phyloP scores from a whole-genome alignment of 2,888 invertebrate genomes.

The Scaptomyza polygonia region DNA sequence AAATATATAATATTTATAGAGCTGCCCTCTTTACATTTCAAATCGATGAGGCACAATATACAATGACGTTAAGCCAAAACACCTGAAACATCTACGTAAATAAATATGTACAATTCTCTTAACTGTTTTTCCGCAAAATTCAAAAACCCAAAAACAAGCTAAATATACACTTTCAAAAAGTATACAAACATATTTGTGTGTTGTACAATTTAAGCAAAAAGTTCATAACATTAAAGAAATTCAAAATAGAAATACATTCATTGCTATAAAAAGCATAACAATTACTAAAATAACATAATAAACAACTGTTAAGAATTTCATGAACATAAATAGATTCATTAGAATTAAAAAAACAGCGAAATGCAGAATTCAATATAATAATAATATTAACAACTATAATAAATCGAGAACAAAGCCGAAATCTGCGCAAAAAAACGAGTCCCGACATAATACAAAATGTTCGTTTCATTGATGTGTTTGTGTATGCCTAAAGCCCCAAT shows the following conservation, averaged over 20 bases:
- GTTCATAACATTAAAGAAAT: neutral
- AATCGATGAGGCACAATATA: constrained; percentile 10
- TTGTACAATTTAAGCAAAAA: constrained; percentile 36
- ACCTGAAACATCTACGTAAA: constrained; percentile 69
- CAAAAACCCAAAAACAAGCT: constrained; percentile 20
- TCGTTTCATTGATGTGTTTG: constrained; percentile 56
- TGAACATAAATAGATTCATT: constrained; percentile 70
- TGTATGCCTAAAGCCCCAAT: constrained; percentile 50
- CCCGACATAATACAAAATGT: constrained; percentile 27
- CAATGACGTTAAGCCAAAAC: constrained; percentile 25
- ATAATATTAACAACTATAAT: constrained; percentile 31
- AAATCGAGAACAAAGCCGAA: constrained; percentile 30
- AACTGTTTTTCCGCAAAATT: constrained; percentile 46
- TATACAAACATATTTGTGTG: constrained; percentile 49
- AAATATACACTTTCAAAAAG: constrained; percentile 19
- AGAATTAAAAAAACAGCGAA: constrained; percentile 44
- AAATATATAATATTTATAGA: constrained; percentile 9
- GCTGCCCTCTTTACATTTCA: constrained; percentile 13
- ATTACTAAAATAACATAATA: constrained; percentile 23
- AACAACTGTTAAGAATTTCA: constrained; percentile 57
- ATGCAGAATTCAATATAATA: constrained; percentile 40
- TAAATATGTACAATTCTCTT: constrained; percentile 66
- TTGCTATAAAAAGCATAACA: constrained; percentile 36
- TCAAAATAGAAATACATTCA: constrained; percentile 36
- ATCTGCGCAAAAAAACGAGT: constrained; percentile 30